Base-by-base conservation (phyloP, 2,113 vertebrate genomes). In the Dipodomys merriami region DNA sequence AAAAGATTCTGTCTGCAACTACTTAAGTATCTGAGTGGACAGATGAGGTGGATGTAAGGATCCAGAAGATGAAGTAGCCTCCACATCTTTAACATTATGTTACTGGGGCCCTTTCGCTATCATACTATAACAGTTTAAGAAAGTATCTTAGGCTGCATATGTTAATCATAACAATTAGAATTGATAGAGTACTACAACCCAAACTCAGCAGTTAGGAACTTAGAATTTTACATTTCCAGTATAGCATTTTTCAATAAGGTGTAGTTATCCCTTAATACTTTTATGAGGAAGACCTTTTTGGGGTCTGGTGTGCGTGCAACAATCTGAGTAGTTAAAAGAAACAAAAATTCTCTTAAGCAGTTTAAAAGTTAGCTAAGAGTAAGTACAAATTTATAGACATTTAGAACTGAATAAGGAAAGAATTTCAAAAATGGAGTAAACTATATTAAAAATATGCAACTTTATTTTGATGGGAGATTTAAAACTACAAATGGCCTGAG, bases 351-450 rank as follows among this genome's bases (percentile, higher is more conserved):
- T 33, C 68, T 71, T 39, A 49, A 67, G n/a, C 39, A 86, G 6
- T 39, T 65, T 86, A 60, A 88, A 88, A 78, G 72, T 68, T 89
- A 83, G 78, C 65, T 69, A 91, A 67, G 19, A 19, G 86, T 27
- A 85, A 2, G 15, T 92, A 53, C 39, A 95, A 91, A 62, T 53
- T 94, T 15, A 46, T 35, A 62, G 78, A 78, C 35, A 64, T 84
- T 94, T 83, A 73, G 30, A 84, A 87, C 60, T 94, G 25, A 86
- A 64, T 22, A 82, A 83, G 29, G 49, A 91, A 81, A 69, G 39
- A 84, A 35, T 81, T 92, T 83, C 16, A 64, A 88, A 68, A 68
- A 53, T 80, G 35, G 62, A 87, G 23, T 76, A 33, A 80, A 44
- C 35, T 80, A 6, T 85, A 15, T 83, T 80, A 46, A 87, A 71